Percentiles rank a stretch among this genome's conserved stretches.
phyloP scores from a whole-genome alignment of 2,888 invertebrate species.

The Auanema freiburgensis region DNA sequence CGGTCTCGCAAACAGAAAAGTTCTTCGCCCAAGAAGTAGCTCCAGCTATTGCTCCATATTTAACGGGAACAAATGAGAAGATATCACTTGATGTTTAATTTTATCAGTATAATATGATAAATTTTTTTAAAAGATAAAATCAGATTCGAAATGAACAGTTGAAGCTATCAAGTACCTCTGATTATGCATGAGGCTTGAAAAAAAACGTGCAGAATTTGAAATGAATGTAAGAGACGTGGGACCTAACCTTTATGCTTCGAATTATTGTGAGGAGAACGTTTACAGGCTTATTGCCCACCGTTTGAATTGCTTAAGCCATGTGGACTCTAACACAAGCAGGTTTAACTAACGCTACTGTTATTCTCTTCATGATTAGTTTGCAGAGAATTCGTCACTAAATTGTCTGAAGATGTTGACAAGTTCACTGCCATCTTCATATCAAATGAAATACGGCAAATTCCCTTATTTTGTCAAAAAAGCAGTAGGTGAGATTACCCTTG shows the following conservation, averaged over 20 bases:
- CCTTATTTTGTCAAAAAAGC: conserved; percentile 29
- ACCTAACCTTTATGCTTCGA: conserved; percentile 20
- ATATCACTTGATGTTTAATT: conserved; percentile 38
- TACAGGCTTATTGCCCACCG: conserved; percentile 16
- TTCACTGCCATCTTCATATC: conserved; percentile 36
- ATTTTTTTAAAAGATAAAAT: background rate
- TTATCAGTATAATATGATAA: background rate
- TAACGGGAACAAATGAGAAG: conserved; percentile 11
- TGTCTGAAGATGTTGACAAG: background rate
- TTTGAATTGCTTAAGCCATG: background rate
- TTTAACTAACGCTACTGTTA: too few species aligned
- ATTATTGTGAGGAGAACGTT: conserved; percentile 49
- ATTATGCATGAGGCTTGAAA: background rate
- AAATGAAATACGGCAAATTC: conserved; percentile 23
- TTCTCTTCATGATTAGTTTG: background rate
- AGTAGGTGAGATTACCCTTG: conserved; percentile 6
- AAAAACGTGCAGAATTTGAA: too few species aligned
- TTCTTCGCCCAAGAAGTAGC: conserved; percentile 47
- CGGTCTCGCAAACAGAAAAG: conserved; percentile 37
- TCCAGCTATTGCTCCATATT: conserved; percentile 39
- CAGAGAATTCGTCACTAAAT: background rate
- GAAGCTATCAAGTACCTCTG: background rate
- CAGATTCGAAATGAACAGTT: background rate
- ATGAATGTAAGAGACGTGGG: conserved; percentile 4
- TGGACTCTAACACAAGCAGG: too few species aligned